These are phyloP conservation scores for Oncorhynchus mykiss DNA, from an alignment of 2,113 vertebrate species.

Conservation along the genomic window DNA sequence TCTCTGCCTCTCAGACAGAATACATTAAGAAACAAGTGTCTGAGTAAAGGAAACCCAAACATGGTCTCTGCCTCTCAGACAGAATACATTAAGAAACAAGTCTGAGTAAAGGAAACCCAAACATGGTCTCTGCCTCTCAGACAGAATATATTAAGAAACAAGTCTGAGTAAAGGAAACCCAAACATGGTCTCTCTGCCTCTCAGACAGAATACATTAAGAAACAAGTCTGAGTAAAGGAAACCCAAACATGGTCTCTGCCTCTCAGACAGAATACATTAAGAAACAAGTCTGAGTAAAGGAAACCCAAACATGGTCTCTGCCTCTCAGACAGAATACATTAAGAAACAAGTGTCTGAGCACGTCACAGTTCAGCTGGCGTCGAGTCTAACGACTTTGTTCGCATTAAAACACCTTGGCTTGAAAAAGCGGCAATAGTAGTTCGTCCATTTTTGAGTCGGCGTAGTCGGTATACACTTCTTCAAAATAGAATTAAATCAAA, in stretches of 20 bases:
- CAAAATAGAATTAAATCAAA: too few relatives aligned
- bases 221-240: neutral
- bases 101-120: too few relatives aligned
- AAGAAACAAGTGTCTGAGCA: neutral
- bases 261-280: slow-evolving; percentile 57
- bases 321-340: slow-evolving; percentile 55
- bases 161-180: slow-evolving; percentile 10
- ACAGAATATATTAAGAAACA: slow-evolving; percentile 52
- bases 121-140: slow-evolving; percentile 33
- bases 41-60: slow-evolving; percentile 35
- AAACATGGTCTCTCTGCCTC: slow-evolving; percentile 38
- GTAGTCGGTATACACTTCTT: too few relatives aligned
- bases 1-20: slow-evolving; percentile 48
- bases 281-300: too few relatives aligned
- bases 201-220: slow-evolving; percentile 56
- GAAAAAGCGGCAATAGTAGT: too few relatives aligned
- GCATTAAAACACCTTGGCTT: too few relatives aligned
- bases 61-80: slow-evolving; percentile 35
- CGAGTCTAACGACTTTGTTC: too few relatives aligned
- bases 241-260: slow-evolving; percentile 40
- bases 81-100: slow-evolving; percentile 56
- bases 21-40: slow-evolving; percentile 33
- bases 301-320: slow-evolving; percentile 40
- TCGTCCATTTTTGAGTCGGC: too few relatives aligned
- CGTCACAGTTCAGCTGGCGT: too few relatives aligned